phyloP scores from a whole-genome alignment of 1,140 invertebrate species.

The Bicyclus anynana region DNA sequence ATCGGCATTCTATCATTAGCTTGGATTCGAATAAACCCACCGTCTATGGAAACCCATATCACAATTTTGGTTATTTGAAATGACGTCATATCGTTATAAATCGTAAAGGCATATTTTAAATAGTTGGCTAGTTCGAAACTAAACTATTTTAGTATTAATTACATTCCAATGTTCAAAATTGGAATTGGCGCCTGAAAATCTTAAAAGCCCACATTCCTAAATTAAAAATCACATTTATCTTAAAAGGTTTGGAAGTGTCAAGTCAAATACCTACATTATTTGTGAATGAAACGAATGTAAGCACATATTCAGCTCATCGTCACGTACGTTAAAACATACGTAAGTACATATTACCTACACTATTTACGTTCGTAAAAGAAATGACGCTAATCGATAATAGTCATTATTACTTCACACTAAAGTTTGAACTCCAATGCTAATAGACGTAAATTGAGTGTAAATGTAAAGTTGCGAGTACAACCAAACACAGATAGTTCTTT shows the following conservation, averaged over 20 bases:
- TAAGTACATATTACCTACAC: background rate
- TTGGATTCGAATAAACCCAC: no score
- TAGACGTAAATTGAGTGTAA: conserved; percentile 10
- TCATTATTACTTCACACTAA: background rate
- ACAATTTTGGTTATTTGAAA: no score
- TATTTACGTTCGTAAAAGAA: conserved; percentile 3
- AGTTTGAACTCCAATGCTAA: background rate
- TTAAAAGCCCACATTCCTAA: no score
- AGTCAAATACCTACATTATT: conserved; percentile 39
- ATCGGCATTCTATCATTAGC: no score
- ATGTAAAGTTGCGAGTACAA: conserved; percentile 17
- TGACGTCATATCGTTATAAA: no score
- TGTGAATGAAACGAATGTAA: conserved; percentile 44
- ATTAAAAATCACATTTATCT: conserved; percentile 1
- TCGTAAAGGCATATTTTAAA: no score
- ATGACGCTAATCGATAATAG: background rate
- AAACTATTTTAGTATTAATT: no score
- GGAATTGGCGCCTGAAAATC: no score
- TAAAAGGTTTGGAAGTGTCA: conserved; percentile 33
- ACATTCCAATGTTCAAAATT: no score
- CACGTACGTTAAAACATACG: conserved; percentile 43
- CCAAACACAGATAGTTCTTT: conserved; percentile 10
- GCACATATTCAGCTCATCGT: conserved; percentile 36
- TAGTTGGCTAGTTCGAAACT: no score
- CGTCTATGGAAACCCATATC: no score